Conservation (phyloP, 2,888 invertebrate genomes). For the Cinara cedri region DNA sequence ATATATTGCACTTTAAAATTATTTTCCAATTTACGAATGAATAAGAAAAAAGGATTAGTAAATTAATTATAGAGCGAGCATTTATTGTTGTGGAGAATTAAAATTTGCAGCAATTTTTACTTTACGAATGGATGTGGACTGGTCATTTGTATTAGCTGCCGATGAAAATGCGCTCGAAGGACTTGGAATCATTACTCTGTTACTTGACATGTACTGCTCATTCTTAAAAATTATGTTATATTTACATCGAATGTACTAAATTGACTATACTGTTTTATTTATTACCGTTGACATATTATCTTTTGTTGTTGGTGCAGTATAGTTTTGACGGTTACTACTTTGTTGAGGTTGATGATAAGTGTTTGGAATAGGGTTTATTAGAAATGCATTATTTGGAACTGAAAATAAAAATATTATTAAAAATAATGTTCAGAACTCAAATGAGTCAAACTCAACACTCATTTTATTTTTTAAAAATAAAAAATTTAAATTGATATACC, state of each 20-base stretch:
- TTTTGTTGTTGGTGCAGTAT: neutral
- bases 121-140: slow-evolving; percentile 36
- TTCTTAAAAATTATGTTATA: slow-evolving; percentile 49
- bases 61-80: neutral
- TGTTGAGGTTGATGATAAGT: slow-evolving; percentile 28
- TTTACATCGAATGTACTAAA: slow-evolving; percentile 30
- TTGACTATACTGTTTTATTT: slow-evolving; percentile 21
- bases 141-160: slow-evolving; percentile 42
- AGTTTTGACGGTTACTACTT: slow-evolving; percentile 23
- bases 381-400: slow-evolving; percentile 29
- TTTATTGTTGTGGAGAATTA: slow-evolving; percentile 30
- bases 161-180: slow-evolving; percentile 51
- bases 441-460: no score
- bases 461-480: neutral
- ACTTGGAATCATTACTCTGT: slow-evolving; percentile 52
- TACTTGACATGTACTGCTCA: slow-evolving; percentile 41
- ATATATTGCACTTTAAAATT: neutral
- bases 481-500: slow-evolving; percentile 34
- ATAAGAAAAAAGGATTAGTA: neutral
- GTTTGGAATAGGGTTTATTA: neutral
- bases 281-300: slow-evolving; percentile 42
- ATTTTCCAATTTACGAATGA: slow-evolving; percentile 7
- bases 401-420: slow-evolving; percentile 13
- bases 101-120: slow-evolving; percentile 48
- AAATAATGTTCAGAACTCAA: neutral